phyloP scores from a whole-genome alignment of 2,113 vertebrate genomes.

The Puntigrus tetrazona region DNA sequence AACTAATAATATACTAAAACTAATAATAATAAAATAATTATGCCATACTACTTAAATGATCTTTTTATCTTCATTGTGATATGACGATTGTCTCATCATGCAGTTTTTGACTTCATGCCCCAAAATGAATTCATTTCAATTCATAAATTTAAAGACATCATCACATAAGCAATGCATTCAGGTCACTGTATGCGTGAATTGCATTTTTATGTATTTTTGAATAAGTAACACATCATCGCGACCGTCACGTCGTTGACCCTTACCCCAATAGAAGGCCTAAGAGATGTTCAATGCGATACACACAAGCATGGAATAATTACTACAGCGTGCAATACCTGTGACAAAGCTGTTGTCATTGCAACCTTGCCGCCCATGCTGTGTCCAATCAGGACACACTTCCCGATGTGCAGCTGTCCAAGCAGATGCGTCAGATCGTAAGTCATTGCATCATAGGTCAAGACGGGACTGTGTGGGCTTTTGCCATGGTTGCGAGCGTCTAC shows the following conservation, averaged over 20 bases:
- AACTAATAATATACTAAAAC: background rate
- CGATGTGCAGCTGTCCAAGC: conserved; percentile 79
- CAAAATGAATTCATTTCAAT: background rate
- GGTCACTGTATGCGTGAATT: background rate
- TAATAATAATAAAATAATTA: background rate
- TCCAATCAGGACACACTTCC: conserved; percentile 86
- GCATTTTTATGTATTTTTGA: background rate
- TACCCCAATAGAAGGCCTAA: background rate
- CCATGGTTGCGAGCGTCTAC: conserved; percentile 95
- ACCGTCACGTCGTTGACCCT: background rate
- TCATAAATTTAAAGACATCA: background rate
- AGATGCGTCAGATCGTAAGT: conserved; percentile 83
- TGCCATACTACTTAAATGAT: background rate
- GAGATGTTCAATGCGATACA: background rate
- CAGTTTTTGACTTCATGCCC: background rate
- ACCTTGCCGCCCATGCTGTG: conserved; percentile 99
- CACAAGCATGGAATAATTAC: background rate
- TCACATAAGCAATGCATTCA: background rate
- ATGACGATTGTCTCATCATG: background rate
- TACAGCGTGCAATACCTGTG: conserved; percentile 72
- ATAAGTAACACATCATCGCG: background rate
- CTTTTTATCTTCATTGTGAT: background rate
- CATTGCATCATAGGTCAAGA: conserved; percentile 88
- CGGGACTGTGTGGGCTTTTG: conserved; percentile 82
- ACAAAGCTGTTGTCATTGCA: conserved; percentile 87